Percentiles rank a stretch among this genome's conserved stretches.
phyloP scores from a whole-genome alignment of 2,113 vertebrate genomes.

The Cygnus buccinator region DNA sequence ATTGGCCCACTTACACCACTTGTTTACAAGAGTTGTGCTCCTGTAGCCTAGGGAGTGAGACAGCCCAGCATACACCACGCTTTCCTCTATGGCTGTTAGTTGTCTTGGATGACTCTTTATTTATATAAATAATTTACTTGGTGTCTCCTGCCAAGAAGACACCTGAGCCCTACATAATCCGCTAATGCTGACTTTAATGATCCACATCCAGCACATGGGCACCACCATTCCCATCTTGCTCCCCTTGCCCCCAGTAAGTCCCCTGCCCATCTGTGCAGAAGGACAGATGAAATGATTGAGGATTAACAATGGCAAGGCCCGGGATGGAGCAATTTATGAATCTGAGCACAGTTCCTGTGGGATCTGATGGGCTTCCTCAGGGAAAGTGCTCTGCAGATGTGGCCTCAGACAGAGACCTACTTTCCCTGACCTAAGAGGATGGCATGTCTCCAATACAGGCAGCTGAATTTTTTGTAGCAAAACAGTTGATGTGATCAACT shows the following conservation, averaged over 20 bases:
- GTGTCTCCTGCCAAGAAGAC: conserved; percentile 5
- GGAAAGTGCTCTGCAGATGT: conserved; percentile 30
- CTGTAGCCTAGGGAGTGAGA: not conserved
- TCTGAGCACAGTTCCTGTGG: not conserved
- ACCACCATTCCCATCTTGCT: not conserved
- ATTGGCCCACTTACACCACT: not conserved
- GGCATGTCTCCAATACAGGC: not conserved
- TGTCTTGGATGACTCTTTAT: conserved; percentile 24
- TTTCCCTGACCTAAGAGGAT: not conserved
- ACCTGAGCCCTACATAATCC: conserved; percentile 55
- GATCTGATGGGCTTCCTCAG: not conserved
- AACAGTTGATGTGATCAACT: not conserved
- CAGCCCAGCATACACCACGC: not conserved
- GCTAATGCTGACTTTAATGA: conserved; percentile 35
- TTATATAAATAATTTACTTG: conserved; percentile 61
- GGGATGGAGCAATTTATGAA: not conserved
- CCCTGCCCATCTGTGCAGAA: conserved; percentile 31
- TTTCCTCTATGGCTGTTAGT: not conserved
- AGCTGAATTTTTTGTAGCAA: not conserved
- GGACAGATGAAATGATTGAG: not conserved
- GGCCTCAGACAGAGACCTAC: not conserved
- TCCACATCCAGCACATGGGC: not conserved
- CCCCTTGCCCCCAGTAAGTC: not conserved
- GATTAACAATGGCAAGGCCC: not conserved
- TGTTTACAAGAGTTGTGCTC: conserved; percentile 6